Conservation (phyloP, 1,140 invertebrate species). For the Listronotus bonariensis region DNA sequence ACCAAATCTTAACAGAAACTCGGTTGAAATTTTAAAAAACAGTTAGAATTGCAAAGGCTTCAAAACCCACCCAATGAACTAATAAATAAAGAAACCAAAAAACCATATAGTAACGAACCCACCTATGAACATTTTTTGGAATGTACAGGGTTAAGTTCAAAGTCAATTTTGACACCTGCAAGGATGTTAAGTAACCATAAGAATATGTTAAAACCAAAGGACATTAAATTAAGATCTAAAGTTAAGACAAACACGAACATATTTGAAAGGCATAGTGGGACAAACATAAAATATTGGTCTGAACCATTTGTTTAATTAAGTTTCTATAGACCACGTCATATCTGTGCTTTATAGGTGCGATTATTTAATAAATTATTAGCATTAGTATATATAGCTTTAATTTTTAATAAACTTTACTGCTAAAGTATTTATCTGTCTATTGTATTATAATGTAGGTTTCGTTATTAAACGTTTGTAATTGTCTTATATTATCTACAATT, state of each 20-base stretch:
- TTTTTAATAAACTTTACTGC: no score
- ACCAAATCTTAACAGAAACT: constrained; percentile 43
- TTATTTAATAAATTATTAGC: no score
- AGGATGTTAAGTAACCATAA: constrained; percentile 75
- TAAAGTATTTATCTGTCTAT: no score
- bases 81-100: constrained; percentile 15
- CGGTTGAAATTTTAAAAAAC: constrained; percentile 49
- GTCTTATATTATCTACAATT: no score
- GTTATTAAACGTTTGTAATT: no score
- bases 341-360: no score
- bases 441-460: no score
- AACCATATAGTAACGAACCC: constrained; percentile 36
- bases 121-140: constrained; percentile 78
- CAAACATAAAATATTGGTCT: constrained; percentile 53
- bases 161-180: constrained; percentile 76
- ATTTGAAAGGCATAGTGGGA: constrained; percentile 47
- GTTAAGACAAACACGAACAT: constrained; percentile 43
- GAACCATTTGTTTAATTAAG: constrained; percentile 49
- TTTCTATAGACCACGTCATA: no score
- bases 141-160: constrained; percentile 78
- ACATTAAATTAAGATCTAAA: constrained; percentile 70
- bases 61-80: constrained; percentile 25
- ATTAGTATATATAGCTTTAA: no score
- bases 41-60: constrained; percentile 43
- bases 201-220: constrained; percentile 75